phyloP scores from a whole-genome alignment of 2,888 invertebrate species.

The Limulus polyphemus region DNA sequence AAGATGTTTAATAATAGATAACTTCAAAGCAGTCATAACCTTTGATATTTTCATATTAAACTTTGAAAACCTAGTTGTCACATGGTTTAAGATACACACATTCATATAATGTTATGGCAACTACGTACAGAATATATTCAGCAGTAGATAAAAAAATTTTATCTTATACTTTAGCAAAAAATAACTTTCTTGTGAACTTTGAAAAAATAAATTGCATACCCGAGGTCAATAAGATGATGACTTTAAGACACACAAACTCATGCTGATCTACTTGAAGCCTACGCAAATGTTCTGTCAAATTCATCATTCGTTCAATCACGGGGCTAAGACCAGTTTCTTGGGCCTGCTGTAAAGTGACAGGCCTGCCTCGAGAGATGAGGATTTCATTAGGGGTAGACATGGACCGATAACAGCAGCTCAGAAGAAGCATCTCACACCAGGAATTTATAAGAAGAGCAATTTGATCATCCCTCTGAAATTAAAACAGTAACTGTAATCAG shows the following conservation, averaged over 20 bases:
- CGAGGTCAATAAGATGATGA: conserved; percentile 77
- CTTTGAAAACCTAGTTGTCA: too few relatives aligned
- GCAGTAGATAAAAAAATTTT: too few relatives aligned
- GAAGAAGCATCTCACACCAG: conserved; percentile 84
- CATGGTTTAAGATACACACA: too few relatives aligned
- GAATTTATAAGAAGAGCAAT: conserved; percentile 92
- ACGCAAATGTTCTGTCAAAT: conserved; percentile 82
- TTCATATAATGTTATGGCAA: too few relatives aligned
- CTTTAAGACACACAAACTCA: conserved; percentile 94
- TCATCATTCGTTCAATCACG: conserved; percentile 87
- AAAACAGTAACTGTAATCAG: too few relatives aligned
- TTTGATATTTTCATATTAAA: too few relatives aligned
- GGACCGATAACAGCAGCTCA: conserved; percentile 89
- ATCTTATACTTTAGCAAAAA: too few relatives aligned
- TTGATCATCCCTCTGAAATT: conserved; percentile 76
- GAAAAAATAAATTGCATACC: conserved; percentile 44
- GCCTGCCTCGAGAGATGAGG: conserved; percentile 40
- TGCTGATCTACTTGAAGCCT: conserved; percentile 81
- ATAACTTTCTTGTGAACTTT: too few relatives aligned
- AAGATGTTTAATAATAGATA: too few relatives aligned
- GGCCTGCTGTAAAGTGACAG: conserved; percentile 52
- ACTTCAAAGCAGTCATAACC: too few relatives aligned
- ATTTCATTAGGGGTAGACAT: conserved; percentile 81
- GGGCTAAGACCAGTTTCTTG: conserved; percentile 51
- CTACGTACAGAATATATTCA: too few relatives aligned